Evolutionary conservation across 2,797 vertebrate species (phyloP), one percentile per base, ranked within the genome.

Genomic region (Limosa lapponica): DNA sequence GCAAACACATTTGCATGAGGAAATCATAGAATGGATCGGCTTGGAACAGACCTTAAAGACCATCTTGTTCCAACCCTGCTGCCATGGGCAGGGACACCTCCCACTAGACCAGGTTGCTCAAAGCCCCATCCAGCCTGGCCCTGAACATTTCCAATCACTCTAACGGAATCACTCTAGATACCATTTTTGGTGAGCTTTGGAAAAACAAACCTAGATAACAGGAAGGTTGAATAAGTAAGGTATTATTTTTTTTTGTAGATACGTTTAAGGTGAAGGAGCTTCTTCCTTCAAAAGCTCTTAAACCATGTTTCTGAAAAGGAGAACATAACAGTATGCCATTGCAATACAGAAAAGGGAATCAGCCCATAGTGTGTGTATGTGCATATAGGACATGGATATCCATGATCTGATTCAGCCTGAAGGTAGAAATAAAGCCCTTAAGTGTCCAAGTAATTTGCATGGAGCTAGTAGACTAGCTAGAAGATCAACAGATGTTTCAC

Each of bases 271-370:
- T 25, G 30, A 72, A 75, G 39, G 6, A 34, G 2, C 16, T 51
- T 83, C 10, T 61, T 36, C 10, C 15, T 80, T 73, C 77, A 73
- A 48, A 77, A 59, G 4, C 8, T 34, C 12, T 87, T 77, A 28
- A 54, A 17, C 3, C 5, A 4, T 0, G 0, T 69, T 87, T 16
- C 23, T 2, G 3, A 59, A 54, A 62, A 52, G 14, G 13, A 51
- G 19, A 49, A 32, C 6, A 10, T 22, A 25, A 49, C n/a, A 87
- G 3, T 9, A 48, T 34, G 15, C 6, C 3, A 0, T 32, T 37
- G 8, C 4, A 41, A 6, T 15, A 19, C 2, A n/a, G 55, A 55
- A 55, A 49, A 34, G 10, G 24, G 13, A 44, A 41, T 52, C 4
- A 5, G n/a, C 12, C 13, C 43, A 22, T 11, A 6, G 4, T 8